phyloP scores from a whole-genome alignment of 2,888 invertebrate genomes.

The Piscicola geometra region DNA sequence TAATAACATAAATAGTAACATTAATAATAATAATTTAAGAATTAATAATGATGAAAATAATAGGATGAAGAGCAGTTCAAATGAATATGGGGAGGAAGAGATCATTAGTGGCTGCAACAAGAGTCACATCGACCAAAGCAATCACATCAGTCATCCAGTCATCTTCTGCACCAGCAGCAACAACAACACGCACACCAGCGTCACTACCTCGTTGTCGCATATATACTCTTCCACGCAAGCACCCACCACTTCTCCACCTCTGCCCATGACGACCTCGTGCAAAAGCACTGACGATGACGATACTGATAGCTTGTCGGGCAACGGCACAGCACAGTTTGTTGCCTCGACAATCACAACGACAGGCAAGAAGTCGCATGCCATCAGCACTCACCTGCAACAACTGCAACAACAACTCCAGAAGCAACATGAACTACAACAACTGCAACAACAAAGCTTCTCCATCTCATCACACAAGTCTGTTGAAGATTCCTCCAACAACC shows the following conservation, averaged over 20 bases:
- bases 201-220: too few relatives aligned
- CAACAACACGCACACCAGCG: too few relatives aligned
- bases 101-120: too few relatives aligned
- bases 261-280: neutral
- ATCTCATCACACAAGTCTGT: neutral
- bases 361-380: slow-evolving; percentile 70
- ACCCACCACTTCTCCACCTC: neutral
- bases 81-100: too few relatives aligned
- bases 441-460: neutral
- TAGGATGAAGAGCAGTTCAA: too few relatives aligned
- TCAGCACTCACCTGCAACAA: slow-evolving; percentile 79
- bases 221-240: neutral
- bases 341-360: too few relatives aligned
- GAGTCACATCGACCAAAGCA: too few relatives aligned
- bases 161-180: too few relatives aligned
- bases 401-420: slow-evolving; percentile 19
- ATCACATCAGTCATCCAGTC: too few relatives aligned
- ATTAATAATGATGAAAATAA: too few relatives aligned
- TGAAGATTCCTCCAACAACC: neutral
- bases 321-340: neutral
- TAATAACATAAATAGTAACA: neutral
- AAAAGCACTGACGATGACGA: neutral
- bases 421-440: slow-evolving; percentile 16
- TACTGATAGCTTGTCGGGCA: neutral
- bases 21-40: neutral